Evolutionary conservation across 1,140 invertebrate species (phyloP).

Genomic region (Panagrolaimus sp.): DNA sequence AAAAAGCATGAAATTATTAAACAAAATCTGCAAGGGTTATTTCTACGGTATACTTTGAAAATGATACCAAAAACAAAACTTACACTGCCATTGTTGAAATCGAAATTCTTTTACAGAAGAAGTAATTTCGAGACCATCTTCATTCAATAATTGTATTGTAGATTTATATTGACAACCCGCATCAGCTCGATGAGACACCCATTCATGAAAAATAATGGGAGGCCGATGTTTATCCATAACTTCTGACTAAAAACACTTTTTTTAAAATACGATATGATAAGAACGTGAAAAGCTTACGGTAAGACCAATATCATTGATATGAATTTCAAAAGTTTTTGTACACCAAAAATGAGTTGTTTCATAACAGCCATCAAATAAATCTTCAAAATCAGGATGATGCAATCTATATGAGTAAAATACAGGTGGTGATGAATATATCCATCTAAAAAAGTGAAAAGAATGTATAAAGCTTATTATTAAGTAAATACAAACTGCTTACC

Average conservation of each 20-base stretch:
- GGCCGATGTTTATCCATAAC: neutral
- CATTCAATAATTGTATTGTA: neutral
- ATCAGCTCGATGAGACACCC: neutral
- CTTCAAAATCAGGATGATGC: neutral
- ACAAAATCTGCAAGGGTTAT: too few species aligned
- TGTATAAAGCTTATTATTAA: too few species aligned
- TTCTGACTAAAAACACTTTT: neutral
- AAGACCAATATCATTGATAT: neutral
- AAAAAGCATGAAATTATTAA: too few species aligned
- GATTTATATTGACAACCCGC: neutral
- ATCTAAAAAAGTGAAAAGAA: neutral
- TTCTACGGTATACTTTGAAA: too few species aligned
- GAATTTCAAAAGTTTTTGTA: neutral
- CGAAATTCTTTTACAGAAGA: too few species aligned
- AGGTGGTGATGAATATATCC: neutral
- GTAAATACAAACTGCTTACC: too few species aligned
- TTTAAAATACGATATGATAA: neutral
- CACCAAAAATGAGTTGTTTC: neutral
- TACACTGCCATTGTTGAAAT: neutral
- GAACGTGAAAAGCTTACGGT: constrained; percentile 1
- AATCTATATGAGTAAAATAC: neutral
- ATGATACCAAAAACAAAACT: too few species aligned
- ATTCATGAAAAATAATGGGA: neutral
- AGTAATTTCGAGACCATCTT: neutral
- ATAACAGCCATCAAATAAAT: constrained; percentile 1